Evolutionary conservation across 2,888 invertebrate species (phyloP), one percentile per base, ranked within the genome.

Genomic region (Aspidapion aeneum): DNA sequence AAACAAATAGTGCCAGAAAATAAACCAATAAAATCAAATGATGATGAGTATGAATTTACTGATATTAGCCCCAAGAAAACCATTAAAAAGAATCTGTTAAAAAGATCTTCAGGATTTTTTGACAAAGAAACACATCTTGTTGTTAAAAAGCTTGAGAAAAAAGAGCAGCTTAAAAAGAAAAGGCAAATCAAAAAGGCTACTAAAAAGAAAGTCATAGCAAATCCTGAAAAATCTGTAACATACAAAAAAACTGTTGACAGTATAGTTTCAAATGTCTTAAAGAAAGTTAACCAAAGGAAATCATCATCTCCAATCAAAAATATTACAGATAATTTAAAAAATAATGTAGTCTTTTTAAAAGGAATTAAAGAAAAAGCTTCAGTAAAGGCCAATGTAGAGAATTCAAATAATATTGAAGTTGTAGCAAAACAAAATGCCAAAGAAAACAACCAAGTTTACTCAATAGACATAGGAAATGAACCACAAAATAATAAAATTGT

Each of bases 1-100:
- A 22, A 48, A 21, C 48, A 57, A 35, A 12, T 35, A 20, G 16
- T 64, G 19, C 57, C 59, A 9, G 60, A 65, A 50, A 49, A 54
- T 5, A 51, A 20, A 5, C n/a, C n/a, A 18, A 58, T 22, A 50
- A 55, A 55, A 2, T 17, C 57, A 20, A 18, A 61, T 21, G 17
- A 58, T 18, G 66, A 66, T 57, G 49, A 62, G 16, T 66, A 66
- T 64, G 66, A 66, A 55, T 66, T 66, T 62, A 56, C 18, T 48
- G 66, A 66, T 63, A 7, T 35, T 48, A 64, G 63, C 21, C 63
- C 66, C 16, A 61, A 66, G 48, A 20, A 51, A 60, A 18, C 1
- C 1, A 16, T 1, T 1, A 19, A 55, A 57, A 35, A 51, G 20
- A 17, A 35, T 7, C 12, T 35, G 18, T 17, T 18, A 20, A 35